Conservation (phyloP, 1,140 invertebrate species). For the Eumaeus atala region DNA sequence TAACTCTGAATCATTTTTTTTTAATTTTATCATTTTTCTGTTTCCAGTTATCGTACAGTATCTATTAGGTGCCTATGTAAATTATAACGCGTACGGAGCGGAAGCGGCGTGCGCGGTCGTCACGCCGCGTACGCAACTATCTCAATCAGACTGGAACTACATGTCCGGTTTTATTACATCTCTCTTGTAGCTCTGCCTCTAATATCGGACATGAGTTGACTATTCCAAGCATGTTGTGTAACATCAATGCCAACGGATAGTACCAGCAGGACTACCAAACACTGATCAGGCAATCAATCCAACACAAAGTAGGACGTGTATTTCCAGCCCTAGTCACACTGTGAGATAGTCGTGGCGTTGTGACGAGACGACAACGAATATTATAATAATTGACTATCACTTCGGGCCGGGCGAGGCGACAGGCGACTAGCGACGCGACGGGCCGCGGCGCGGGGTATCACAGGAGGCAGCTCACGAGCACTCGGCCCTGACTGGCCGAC, state of each 20-base stretch:
- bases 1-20: conserved; percentile 58
- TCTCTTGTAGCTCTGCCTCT: too few relatives aligned
- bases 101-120: conserved; percentile 40
- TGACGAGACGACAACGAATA: conserved; percentile 35
- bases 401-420: conserved; percentile 23
- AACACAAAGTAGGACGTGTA: background rate
- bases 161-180: too few relatives aligned
- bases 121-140: conserved; percentile 16
- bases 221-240: too few relatives aligned
- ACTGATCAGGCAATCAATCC: too few relatives aligned
- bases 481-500: conserved; percentile 26
- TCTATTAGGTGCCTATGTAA: conserved; percentile 57
- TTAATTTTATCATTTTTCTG: conserved; percentile 51
- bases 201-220: too few relatives aligned
- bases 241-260: too few relatives aligned
- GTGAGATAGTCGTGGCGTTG: too few relatives aligned
- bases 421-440: background rate
- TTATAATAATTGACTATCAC: conserved; percentile 66
- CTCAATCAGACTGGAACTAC: too few relatives aligned
- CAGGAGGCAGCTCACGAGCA: conserved; percentile 41
- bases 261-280: too few relatives aligned
- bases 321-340: background rate
- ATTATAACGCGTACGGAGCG: conserved; percentile 42
- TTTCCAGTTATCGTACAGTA: conserved; percentile 50
- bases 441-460: conserved; percentile 34